Evolutionary conservation across 1,140 invertebrate genomes (phyloP), one percentile per base, ranked within the genome.

Genomic region (Phymastichus coffea): DNA sequence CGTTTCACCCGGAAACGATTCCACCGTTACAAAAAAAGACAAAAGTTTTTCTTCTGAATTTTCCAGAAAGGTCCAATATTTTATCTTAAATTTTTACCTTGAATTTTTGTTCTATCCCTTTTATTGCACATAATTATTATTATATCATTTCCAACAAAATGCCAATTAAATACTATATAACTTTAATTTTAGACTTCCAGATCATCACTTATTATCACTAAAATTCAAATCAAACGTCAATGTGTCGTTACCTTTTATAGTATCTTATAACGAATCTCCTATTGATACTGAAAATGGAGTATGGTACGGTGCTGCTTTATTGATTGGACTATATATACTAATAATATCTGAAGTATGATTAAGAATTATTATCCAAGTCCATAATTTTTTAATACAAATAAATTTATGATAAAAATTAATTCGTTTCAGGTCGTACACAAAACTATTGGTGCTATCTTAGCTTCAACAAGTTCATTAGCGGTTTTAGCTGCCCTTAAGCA

Each of bases 321-420:
- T 95, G 0, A 66, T 87, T 12, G 87, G 87, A 1, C 78, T 95
- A 4, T 95, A 95, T 62, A 66, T 90, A 14, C 77, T 95, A 9
- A 94, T 95, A 62, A 90, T 95, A 66, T 93, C 93, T 78, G 93
- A 95, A 80, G 89, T 44, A 41, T 1, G n/a, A n/a, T n/a, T n/a
- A n/a, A n/a, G n/a, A n/a, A n/a, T n/a, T n/a, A n/a, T n/a, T n/a
- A n/a, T n/a, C n/a, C n/a, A n/a, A n/a, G n/a, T n/a, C n/a, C 19
- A 43, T 49, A 53, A 40, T 37, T 10, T 26, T 51, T 41, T 47
- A 15, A 23, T n/a, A 19, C 20, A 12, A 33, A 12, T 33, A 33
- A 33, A 7, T 17, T 46, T 37, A 22, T 9, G 25, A 15, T 41
- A 37, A 35, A 38, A n/a, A n/a, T n/a, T 19, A 17, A 33, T 23